phyloP scores from a whole-genome alignment of 2,888 invertebrate species.

The Hirtodrosophila alboralis region DNA sequence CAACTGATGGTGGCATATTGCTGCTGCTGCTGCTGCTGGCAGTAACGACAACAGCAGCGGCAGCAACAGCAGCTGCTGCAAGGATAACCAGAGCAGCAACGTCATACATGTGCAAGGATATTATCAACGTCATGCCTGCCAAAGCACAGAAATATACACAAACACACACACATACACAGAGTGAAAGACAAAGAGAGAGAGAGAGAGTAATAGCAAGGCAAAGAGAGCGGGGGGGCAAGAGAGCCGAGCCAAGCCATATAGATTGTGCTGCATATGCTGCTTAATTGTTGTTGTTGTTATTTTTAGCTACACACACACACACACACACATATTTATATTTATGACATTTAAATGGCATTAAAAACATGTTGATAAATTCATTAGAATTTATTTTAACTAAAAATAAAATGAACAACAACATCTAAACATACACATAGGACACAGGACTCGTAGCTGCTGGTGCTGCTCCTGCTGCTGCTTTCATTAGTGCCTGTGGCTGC shows the following conservation, averaged over 20 bases:
- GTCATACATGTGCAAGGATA: conserved; percentile 82
- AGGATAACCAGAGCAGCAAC: conserved; percentile 59
- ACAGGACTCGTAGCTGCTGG: conserved; percentile 16
- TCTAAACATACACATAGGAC: conserved; percentile 7
- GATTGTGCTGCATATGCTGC: conserved; percentile 46
- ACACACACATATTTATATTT: conserved; percentile 60
- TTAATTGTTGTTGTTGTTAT: conserved; percentile 41
- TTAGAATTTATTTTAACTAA: conserved; percentile 69
- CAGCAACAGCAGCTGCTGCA: conserved; percentile 51
- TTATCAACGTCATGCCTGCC: conserved; percentile 81
- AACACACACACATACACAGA: conserved; percentile 27
- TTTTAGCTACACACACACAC: conserved; percentile 61
- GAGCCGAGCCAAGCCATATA: conserved; percentile 45
- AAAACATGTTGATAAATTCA: conserved; percentile 64
- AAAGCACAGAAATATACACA: conserved; percentile 32
- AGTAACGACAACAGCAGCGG: conserved; percentile 26
- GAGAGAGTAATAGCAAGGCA: conserved; percentile 13
- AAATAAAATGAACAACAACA: conserved; percentile 49
- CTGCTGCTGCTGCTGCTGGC: conserved; percentile 22
- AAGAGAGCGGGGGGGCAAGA: conserved; percentile 3
- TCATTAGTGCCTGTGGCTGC: conserved; percentile 63
- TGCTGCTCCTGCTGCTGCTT: conserved; percentile 30
- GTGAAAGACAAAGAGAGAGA: conserved; percentile 14
- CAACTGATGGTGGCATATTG: conserved; percentile 58
- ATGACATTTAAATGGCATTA: conserved; percentile 63